Evolutionary conservation across 2,888 invertebrate species (phyloP).

Genomic region (Glyphotaelius pellucidus): DNA sequence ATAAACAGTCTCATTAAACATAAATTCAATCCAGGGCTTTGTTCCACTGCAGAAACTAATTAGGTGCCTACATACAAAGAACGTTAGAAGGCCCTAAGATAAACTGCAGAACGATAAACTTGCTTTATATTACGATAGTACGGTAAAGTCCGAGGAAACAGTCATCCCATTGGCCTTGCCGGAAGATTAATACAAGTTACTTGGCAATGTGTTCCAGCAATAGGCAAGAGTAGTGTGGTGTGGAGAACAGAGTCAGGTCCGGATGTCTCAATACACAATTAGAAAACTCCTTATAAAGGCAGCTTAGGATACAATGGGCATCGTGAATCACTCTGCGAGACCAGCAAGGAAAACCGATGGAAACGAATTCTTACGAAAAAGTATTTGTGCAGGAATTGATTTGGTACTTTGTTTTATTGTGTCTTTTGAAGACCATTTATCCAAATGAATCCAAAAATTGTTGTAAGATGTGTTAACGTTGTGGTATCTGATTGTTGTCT

Average conservation of each 20-base stretch:
- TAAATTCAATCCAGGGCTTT: not conserved
- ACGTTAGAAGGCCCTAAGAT: not conserved
- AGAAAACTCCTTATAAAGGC: constrained; percentile 40
- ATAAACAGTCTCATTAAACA: constrained; percentile 3
- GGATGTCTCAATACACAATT: constrained; percentile 30
- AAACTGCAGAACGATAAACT: constrained; percentile 4
- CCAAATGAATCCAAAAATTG: not conserved
- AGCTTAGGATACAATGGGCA: constrained; percentile 26
- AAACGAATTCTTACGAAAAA: not conserved
- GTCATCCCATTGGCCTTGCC: constrained; percentile 10
- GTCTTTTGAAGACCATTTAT: not conserved
- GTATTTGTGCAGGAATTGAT: not conserved
- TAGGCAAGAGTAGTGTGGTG: not conserved
- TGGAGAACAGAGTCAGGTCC: constrained; percentile 18
- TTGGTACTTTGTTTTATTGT: not conserved
- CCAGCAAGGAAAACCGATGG: constrained; percentile 11
- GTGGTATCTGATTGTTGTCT: not conserved
- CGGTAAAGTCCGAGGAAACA: constrained; percentile 10
- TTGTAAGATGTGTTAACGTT: not conserved
- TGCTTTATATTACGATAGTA: not conserved
- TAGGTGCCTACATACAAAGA: not conserved
- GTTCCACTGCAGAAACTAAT: constrained; percentile 16
- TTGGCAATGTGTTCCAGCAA: constrained; percentile 2
- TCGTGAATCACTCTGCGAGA: constrained; percentile 18
- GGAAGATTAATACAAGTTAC: constrained; percentile 8